Base-by-base conservation (phyloP, 2,113 vertebrate genomes). In the Mesoclemmys tuberculata region DNA sequence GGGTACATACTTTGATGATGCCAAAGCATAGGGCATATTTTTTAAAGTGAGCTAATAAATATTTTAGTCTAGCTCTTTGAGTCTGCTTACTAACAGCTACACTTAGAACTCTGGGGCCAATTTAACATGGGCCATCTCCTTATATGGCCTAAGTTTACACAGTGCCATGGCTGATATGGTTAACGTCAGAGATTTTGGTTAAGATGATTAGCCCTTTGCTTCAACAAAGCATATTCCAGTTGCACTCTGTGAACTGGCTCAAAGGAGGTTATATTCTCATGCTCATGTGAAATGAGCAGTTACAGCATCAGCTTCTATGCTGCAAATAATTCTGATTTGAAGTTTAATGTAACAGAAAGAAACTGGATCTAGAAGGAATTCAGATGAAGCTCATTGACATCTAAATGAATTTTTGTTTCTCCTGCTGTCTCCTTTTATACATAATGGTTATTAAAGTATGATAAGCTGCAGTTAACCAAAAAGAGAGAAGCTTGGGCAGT, bases 131-230 rank as follows among this genome's bases (percentile, higher is more conserved):
- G 27, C 24, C 84, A 3, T 88, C 80, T 78, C 85, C 77, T 52
- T 84, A 2, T 26, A 16, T 78, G 82, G 2, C 55, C 94, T 77
- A 31, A 80, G 83, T 96, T 94, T 92, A 27, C 38, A 2, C 64
- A 4, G 12, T 79, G 12, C 16, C 22, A 26, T 46, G 26, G 41
- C 11, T 89, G 82, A 11, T 48, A 12, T 82, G 68, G 11, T 78
- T 31, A 54, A 83, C 75, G 86, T 87, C 91, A 90, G 92, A 87
- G 85, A 38, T 85, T 85, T 95, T 55, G 4, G 61, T 87, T 81
- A 88, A 80, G 54, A 6, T 52, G 21, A 18, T 92, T 94, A 61
- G 79, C 89, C 91, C 78, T 81, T 94, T 82, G 41, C 77, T 92
- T 82, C 52, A 46, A 44, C 71, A 87, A 68, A 83, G 14, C 38